Evolutionary conservation across 2,888 invertebrate species (phyloP).

Genomic region (Hydrotaea cyrtoneurina): DNA sequence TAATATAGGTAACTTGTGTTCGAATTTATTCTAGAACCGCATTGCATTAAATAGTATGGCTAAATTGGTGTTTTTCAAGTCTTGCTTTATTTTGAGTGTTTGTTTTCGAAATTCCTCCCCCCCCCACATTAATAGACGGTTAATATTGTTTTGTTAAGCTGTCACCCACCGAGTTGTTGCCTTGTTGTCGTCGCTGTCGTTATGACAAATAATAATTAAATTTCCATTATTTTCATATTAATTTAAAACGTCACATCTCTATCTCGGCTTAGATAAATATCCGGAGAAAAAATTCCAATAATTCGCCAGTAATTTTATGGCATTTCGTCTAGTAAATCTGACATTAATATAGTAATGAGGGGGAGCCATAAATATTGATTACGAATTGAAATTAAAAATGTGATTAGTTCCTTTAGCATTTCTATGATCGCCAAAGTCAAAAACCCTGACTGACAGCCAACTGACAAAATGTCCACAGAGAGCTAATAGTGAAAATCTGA

Average conservation of each 20-base stretch:
- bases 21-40: slow-evolving; percentile 27
- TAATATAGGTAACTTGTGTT: too few relatives aligned
- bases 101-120: background rate
- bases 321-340: too few relatives aligned
- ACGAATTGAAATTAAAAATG: too few relatives aligned
- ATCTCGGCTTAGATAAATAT: background rate
- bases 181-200: too few relatives aligned
- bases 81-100: slow-evolving; percentile 40
- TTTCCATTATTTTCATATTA: slow-evolving; percentile 38
- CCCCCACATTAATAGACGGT: background rate
- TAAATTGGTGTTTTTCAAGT: background rate
- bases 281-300: background rate
- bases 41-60: slow-evolving; percentile 5
- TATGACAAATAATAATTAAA: background rate
- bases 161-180: background rate
- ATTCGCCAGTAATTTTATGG: background rate
- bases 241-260: slow-evolving; percentile 35
- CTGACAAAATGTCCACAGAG: too few relatives aligned
- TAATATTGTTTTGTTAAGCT: slow-evolving; percentile 21
- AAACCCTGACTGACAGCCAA: too few relatives aligned
- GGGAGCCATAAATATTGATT: too few relatives aligned
- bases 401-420: too few relatives aligned
- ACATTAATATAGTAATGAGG: too few relatives aligned
- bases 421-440: too few relatives aligned
- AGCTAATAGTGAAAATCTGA: too few relatives aligned